A percentile compares a stretch with the other conserved stretches of the same genome.
phyloP scores from a whole-genome alignment of 2,888 invertebrate genomes.

The Lamproptera curius region DNA sequence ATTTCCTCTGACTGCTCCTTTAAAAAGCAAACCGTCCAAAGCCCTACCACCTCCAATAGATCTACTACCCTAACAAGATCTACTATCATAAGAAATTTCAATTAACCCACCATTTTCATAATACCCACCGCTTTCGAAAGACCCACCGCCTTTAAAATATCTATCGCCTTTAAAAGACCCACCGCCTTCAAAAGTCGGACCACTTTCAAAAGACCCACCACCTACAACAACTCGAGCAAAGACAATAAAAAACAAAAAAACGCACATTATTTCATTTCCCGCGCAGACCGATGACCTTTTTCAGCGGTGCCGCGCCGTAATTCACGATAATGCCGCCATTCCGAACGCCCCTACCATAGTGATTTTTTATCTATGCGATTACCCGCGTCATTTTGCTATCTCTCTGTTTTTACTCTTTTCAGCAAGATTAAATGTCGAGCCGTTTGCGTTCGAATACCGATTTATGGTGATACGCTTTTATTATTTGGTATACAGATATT shows the following conservation, averaged over 20 bases:
- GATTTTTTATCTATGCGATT: conserved; percentile 10
- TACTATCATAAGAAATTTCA: no score
- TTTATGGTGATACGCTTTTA: not conserved
- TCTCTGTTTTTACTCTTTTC: not conserved
- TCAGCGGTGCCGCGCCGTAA: not conserved
- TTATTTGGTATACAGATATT: no score
- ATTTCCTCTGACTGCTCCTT: no score
- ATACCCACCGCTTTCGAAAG: no score
- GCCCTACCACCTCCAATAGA: no score
- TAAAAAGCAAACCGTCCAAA: no score
- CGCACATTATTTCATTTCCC: not conserved
- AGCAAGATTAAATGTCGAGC: not conserved
- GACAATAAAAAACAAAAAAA: not conserved
- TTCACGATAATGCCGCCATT: conserved; percentile 4
- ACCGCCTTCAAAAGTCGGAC: no score
- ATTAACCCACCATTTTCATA: no score
- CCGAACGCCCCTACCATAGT: not conserved
- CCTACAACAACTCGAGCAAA: not conserved
- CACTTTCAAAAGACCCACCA: no score
- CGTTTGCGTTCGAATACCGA: not conserved
- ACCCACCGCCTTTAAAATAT: no score
- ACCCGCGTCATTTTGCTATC: not conserved
- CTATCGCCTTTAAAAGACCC: no score
- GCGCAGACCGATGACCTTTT: conserved; percentile 1
- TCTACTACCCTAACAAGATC: no score